Conservation (phyloP, 2,797 vertebrate genomes). For the Gephyroberyx darwinii region DNA sequence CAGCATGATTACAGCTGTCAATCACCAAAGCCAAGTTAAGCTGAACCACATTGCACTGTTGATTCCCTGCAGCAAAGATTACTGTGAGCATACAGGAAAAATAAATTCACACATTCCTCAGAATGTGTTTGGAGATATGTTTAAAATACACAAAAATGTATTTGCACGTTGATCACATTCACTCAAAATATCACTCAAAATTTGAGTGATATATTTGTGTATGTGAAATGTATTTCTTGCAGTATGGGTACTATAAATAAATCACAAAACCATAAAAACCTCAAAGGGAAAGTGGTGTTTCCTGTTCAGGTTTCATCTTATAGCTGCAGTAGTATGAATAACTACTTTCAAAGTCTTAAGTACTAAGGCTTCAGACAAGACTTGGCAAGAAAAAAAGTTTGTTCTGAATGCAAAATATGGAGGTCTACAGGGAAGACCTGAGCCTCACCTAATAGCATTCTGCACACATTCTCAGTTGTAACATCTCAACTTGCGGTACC, state of each 20-base stretch:
- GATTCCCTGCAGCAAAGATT: not conserved
- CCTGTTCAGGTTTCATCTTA: too few species aligned
- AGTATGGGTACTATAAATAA: too few species aligned
- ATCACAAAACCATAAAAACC: too few species aligned
- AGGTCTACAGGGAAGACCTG: constrained; percentile 31
- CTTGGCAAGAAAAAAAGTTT: constrained; percentile 15
- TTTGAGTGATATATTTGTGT: too few species aligned
- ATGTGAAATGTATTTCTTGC: too few species aligned
- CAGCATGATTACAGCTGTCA: constrained; percentile 19
- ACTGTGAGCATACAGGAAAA: not conserved
- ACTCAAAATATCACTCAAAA: not conserved
- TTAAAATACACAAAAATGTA: too few species aligned
- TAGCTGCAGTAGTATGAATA: not conserved
- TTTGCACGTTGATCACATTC: not conserved
- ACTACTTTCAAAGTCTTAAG: not conserved
- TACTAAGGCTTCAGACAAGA: not conserved
- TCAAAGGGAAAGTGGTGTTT: too few species aligned
- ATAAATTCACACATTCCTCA: not conserved
- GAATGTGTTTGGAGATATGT: too few species aligned
- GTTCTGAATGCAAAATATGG: constrained; percentile 17
- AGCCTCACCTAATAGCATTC: constrained; percentile 43
- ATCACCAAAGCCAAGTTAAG: constrained; percentile 9
- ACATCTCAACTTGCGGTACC: constrained; percentile 46
- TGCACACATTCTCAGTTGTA: constrained; percentile 51
- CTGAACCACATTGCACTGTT: constrained; percentile 5